These are phyloP conservation scores for Otus sunia DNA, from an alignment of 2,113 vertebrate species.

Conservation along the genomic window DNA sequence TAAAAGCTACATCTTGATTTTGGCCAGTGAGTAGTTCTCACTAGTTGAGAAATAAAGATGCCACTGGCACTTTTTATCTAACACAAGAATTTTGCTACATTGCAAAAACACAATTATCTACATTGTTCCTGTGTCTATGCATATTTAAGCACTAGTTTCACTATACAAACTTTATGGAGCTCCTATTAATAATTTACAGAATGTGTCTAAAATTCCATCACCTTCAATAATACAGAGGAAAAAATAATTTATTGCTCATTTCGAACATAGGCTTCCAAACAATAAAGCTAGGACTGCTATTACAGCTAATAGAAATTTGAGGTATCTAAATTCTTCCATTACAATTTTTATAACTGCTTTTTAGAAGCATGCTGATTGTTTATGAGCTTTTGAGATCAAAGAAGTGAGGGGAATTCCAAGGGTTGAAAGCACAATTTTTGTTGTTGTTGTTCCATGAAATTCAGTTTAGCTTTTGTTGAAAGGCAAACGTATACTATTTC, in stretches of 20 bases:
- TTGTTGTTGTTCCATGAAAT: not conserved
- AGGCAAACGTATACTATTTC: not conserved
- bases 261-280: not conserved
- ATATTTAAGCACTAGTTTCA: not conserved
- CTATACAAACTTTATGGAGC: not conserved
- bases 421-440: not conserved
- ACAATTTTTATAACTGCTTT: not conserved
- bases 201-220: not conserved
- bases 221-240: not conserved
- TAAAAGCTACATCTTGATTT: not conserved
- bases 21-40: not conserved
- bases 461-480: not conserved
- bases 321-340: not conserved
- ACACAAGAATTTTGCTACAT: not conserved
- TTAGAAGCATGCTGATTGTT: not conserved
- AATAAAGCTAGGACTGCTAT: not conserved
- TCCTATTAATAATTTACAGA: not conserved
- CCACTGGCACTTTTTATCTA: not conserved
- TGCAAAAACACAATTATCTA: not conserved
- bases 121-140: not conserved
- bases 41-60: not conserved
- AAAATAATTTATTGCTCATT: not conserved
- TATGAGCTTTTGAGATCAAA: slow-evolving; percentile 27
- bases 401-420: slow-evolving; percentile 38
- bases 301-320: not conserved